Evolutionary conservation across 2,113 vertebrate genomes (phyloP).

Genomic region (Ictalurus punctatus): DNA sequence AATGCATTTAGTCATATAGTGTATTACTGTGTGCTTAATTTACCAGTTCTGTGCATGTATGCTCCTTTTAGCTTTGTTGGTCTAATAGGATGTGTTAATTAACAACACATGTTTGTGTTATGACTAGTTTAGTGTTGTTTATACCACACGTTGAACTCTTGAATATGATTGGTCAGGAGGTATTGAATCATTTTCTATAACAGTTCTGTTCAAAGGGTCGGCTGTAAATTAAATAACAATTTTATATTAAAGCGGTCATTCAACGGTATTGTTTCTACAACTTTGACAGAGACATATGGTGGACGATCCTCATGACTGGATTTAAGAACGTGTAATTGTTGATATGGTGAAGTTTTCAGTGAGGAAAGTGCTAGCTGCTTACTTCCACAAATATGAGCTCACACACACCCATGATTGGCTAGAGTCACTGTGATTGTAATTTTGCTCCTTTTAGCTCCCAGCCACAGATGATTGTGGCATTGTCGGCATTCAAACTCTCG

Average conservation of each 20-base stretch:
- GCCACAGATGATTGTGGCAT: neutral
- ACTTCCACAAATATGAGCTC: neutral
- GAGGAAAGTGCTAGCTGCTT: neutral
- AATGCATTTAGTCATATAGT: neutral
- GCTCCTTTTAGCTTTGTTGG: neutral
- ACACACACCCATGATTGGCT: neutral
- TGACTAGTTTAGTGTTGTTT: neutral
- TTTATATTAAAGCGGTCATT: neutral
- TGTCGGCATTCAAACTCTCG: neutral
- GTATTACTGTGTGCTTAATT: neutral
- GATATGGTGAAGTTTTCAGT: neutral
- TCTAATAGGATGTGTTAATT: neutral
- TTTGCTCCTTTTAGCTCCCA: neutral
- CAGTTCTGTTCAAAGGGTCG: neutral
- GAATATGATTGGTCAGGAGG: neutral
- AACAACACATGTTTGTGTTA: neutral
- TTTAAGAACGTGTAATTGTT: neutral
- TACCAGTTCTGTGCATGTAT: neutral
- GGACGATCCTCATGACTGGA: neutral
- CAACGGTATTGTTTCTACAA: neutral
- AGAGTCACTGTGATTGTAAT: neutral
- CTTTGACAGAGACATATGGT: rapidly evolving
- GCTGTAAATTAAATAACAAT: neutral
- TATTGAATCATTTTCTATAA: neutral
- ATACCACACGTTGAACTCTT: neutral